Evolutionary conservation across 1,140 invertebrate genomes (phyloP).

Genomic region (Megathymus violae): DNA sequence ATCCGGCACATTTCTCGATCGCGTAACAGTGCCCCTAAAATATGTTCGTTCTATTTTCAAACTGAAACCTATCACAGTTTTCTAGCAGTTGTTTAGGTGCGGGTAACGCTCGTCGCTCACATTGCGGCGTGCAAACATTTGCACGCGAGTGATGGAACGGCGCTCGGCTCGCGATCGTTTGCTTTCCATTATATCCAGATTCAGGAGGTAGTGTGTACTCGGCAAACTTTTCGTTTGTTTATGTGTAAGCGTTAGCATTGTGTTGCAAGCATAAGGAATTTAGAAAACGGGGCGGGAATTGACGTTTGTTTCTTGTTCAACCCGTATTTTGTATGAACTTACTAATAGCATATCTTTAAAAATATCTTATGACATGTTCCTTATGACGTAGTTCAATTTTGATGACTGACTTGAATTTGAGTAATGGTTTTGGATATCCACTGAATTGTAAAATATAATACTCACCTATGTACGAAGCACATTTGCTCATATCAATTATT

Average conservation of each 20-base stretch:
- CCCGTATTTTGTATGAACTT: too few relatives aligned
- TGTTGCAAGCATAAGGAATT: neutral
- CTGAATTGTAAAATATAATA: too few relatives aligned
- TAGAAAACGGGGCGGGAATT: neutral
- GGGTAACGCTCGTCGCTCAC: slow-evolving; percentile 1
- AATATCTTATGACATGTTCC: too few relatives aligned
- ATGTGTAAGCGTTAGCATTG: neutral
- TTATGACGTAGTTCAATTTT: too few relatives aligned
- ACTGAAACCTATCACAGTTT: neutral
- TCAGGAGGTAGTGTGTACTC: slow-evolving; percentile 7
- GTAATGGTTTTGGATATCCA: too few relatives aligned
- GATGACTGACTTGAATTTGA: too few relatives aligned
- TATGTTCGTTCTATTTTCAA: neutral
- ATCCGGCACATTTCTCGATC: too few relatives aligned
- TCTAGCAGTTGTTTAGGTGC: neutral
- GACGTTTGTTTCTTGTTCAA: too few relatives aligned
- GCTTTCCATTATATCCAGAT: slow-evolving; percentile 49
- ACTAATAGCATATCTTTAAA: too few relatives aligned
- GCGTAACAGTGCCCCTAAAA: too few relatives aligned
- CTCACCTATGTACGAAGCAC: neutral
- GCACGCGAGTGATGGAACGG: slow-evolving; percentile 30
- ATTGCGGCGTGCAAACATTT: slow-evolving; percentile 31
- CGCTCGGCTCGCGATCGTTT: slow-evolving; percentile 46
- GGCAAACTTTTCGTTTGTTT: slow-evolving; percentile 28
- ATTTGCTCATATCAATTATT: slow-evolving; percentile 3